Evolutionary conservation across 2,888 invertebrate species (phyloP).

Genomic region (Slavum lentiscoides): DNA sequence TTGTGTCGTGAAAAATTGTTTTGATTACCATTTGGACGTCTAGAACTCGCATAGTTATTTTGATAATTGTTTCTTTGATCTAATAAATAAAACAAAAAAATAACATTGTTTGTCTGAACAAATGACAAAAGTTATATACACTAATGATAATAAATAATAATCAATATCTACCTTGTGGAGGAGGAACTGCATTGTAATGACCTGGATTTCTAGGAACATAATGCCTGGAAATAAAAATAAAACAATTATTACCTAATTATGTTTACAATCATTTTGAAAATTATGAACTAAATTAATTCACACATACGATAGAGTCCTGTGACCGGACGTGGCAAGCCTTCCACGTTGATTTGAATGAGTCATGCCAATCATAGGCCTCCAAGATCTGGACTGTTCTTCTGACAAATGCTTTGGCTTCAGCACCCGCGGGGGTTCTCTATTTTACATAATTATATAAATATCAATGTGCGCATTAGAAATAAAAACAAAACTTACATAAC

Average conservation of each 20-base stretch:
- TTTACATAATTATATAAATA: constrained; percentile 13
- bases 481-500: constrained; percentile 60
- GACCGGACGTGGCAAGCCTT: constrained; percentile 71
- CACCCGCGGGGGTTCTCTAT: constrained; percentile 71
- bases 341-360: constrained; percentile 69
- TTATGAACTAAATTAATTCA: constrained; percentile 13
- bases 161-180: constrained; percentile 48
- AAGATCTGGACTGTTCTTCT: constrained; percentile 70
- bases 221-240: constrained; percentile 58
- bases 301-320: constrained; percentile 71
- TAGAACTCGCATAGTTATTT: constrained; percentile 17
- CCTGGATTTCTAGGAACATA: constrained; percentile 58
- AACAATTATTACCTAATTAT: not conserved
- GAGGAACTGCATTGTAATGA: constrained; percentile 58
- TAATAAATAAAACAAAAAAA: constrained; percentile 4
- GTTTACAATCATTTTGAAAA: not conserved
- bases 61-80: constrained; percentile 30
- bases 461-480: constrained; percentile 9
- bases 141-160: not conserved
- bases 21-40: constrained; percentile 35
- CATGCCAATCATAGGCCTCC: constrained; percentile 80
- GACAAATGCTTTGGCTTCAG: constrained; percentile 77
- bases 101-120: not conserved
- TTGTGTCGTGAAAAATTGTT: constrained; percentile 21
- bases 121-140: not conserved